phyloP scores from a whole-genome alignment of 1,140 invertebrate genomes.

The Heliconius congener region DNA sequence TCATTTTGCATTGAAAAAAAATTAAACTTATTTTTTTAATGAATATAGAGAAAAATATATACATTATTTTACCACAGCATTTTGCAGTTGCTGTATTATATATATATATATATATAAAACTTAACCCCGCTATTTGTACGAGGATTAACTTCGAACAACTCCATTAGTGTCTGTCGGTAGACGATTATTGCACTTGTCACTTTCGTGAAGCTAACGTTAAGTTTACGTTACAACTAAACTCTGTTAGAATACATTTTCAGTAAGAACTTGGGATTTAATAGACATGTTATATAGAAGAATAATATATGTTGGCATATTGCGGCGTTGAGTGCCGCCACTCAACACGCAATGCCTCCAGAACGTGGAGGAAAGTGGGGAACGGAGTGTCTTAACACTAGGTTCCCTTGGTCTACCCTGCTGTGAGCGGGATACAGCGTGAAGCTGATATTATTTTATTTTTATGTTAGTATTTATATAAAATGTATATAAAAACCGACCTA shows the following conservation, averaged over 20 bases:
- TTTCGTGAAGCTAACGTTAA: constrained; percentile 8
- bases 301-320: background rate
- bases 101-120: background rate
- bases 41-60: background rate
- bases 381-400: too few relatives aligned
- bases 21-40: background rate
- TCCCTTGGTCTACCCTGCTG: too few relatives aligned
- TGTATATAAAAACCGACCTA: too few relatives aligned
- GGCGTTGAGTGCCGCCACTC: too few relatives aligned
- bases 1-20: background rate
- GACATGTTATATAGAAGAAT: background rate
- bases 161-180: constrained; percentile 26
- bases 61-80: background rate
- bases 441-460: too few relatives aligned
- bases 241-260: background rate
- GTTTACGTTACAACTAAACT: background rate
- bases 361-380: too few relatives aligned
- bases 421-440: too few relatives aligned
- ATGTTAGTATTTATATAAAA: too few relatives aligned
- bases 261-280: background rate
- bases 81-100: background rate
- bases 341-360: too few relatives aligned
- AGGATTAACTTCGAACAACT: constrained; percentile 5
- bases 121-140: constrained; percentile 1
- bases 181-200: constrained; percentile 17